Base-by-base conservation (phyloP, 2,888 invertebrate species). In the Strigamia maritima region DNA sequence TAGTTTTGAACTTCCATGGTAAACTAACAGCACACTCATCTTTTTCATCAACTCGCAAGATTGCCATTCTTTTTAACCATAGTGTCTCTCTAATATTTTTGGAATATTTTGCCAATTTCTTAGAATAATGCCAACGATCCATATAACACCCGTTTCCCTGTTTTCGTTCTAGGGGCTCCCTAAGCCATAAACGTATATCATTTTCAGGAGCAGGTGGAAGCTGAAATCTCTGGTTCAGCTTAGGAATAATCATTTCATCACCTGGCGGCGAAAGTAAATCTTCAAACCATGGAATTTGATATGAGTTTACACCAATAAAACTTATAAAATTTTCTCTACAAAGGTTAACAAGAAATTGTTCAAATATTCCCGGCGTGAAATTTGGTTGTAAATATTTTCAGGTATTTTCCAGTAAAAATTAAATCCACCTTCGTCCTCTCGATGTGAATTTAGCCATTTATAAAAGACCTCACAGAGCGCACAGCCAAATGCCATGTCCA, bases 401-500 rank as follows among this genome's bases (percentile, higher is more conserved):
- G 70, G 70, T 1, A 70, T 24, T 28, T 12, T 26, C 70, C 70
- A 70, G 12, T 70, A 70, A 12, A 12, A 16, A 12, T 16, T 1
- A 1, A n/a, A 70, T 70, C 24, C n/a, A 6, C 12, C 26, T 35
- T 35, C 35, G n/a, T 70, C 26, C 10, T 12, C 70, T 12, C 16
- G 12, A 28, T 70, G 24, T 0, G 70, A 12, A n/a, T 16, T 16
- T 70, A 70, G 14, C 70, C 70, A 70, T 26, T 70, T 70, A 12
- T 70, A 70, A 12, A 70, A 70, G 12, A 70, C n/a, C 12, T 70
- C 70, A 70, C 70, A 70, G 3, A 70, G 70, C 2, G 70, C 70
- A 70, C 14, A 12, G 14, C 70, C 70, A 28, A 70, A 70, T 2
- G 70, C 70, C 70, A 70, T 70, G 28, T 70, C 35, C 35, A 35